Base-by-base conservation (phyloP, 2,797 vertebrate species). In the Syngnathus rostellatus region DNA sequence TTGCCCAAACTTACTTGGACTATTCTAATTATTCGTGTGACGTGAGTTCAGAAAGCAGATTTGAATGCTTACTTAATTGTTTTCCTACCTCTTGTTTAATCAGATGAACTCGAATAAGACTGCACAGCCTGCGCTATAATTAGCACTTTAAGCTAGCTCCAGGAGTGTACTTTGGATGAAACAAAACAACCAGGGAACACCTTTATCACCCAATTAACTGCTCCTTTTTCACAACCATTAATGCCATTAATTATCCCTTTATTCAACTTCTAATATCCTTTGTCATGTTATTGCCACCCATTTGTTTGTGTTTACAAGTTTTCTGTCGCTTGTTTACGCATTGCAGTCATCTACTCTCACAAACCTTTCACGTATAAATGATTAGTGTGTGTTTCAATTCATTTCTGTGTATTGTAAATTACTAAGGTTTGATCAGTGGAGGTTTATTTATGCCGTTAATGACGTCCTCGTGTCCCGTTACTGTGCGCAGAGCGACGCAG, bases 391-490 rank as follows among this genome's bases (percentile, higher is more conserved):
- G 6, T 23, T 43, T 43, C 7, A 45, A 16, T 62, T 21, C 1
- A 25, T 38, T 38, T 16, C 31, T 57, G 51, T 54, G 51, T 54
- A 5, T 54, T 23, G 12, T 38, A 0, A 8, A 43, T 46, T 7
- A 64, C 31, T 21, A 48, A 19, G 41, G 68, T 51, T 63, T 19
- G 23, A 16, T 19, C 45, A 60, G 12, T 1, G 63, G 8, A 31
- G 11, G 6, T 8, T 2, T 37, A 6, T 57, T 6, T 55, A 14
- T 55, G 21, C 12, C 4, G 21, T 55, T 37, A 8, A 21, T 70
- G 68, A 68, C 72, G 71, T 60, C 54, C 14, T 62, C 66, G 43
- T 16, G 67, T 69, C 57, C 68, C 25, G 41, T 69, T 37, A 14
- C 64, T 63, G 37, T 62, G 51, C 53, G 6, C 31, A 3, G 23